Conservation (phyloP, 2,888 invertebrate species). For the Lomographa bimaculata region DNA sequence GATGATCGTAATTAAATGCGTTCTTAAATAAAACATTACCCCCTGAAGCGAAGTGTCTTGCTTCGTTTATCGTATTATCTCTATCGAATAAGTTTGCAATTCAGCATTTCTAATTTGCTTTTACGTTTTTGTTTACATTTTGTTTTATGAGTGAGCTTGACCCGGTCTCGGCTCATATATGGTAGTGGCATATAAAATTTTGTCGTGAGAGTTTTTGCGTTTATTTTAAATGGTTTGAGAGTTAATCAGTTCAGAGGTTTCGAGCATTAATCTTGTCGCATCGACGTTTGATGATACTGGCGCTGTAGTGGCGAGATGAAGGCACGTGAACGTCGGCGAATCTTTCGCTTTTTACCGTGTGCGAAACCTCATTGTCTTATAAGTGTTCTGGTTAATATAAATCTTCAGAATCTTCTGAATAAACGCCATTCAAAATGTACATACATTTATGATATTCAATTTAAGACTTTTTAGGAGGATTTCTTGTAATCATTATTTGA, state of each 20-base stretch:
- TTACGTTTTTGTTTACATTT: slow-evolving; percentile 48
- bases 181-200: slow-evolving; percentile 47
- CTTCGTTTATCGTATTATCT: slow-evolving; percentile 71
- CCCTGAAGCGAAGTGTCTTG: slow-evolving; percentile 65
- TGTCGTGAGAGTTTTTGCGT: slow-evolving; percentile 47
- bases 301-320: slow-evolving; percentile 40
- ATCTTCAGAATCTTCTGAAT: no score
- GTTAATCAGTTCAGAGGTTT: slow-evolving; percentile 63
- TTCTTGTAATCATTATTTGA: no score
- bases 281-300: slow-evolving; percentile 50
- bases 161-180: slow-evolving; percentile 38
- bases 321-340: slow-evolving; percentile 28
- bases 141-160: slow-evolving; percentile 30
- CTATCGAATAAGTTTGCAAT: slow-evolving; percentile 49
- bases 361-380: no score
- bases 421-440: no score
- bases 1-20: slow-evolving; percentile 59
- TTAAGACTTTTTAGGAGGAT: no score
- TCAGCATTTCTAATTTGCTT: slow-evolving; percentile 61
- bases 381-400: no score
- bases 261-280: slow-evolving; percentile 69
- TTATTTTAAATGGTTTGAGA: slow-evolving; percentile 49
- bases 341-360: slow-evolving; percentile 25
- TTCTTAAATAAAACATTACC: slow-evolving; percentile 74
- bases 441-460: no score